Evolutionary conservation across 2,113 vertebrate species (phyloP).

Genomic region (Eulemur macaco): DNA sequence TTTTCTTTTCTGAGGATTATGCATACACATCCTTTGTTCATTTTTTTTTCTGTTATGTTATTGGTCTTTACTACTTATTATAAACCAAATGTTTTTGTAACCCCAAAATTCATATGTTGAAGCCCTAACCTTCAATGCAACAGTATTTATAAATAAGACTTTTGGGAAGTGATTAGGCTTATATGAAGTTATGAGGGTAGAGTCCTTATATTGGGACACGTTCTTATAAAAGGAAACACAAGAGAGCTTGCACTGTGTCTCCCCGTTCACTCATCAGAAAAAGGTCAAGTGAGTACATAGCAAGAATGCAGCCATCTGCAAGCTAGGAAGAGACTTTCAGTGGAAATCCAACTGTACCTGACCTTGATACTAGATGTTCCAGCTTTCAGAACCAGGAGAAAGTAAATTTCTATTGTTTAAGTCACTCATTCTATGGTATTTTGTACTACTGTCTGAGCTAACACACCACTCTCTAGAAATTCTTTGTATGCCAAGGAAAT

Average conservation of each 20-base stretch:
- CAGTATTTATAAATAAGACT: not conserved
- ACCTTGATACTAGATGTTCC: not conserved
- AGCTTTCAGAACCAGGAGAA: not conserved
- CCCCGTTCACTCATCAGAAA: no score
- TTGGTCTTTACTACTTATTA: not conserved
- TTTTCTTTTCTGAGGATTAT: not conserved
- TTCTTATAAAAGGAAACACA: not conserved
- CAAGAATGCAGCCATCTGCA: not conserved
- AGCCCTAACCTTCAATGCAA: not conserved
- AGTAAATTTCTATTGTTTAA: not conserved
- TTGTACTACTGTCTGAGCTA: not conserved
- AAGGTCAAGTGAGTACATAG: not conserved
- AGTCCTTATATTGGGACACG: not conserved
- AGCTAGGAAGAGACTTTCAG: not conserved
- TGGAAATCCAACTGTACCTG: not conserved
- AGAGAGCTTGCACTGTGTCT: not conserved
- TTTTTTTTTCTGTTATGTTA: not conserved
- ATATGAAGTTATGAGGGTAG: not conserved
- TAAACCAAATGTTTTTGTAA: not conserved
- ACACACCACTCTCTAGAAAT: not conserved
- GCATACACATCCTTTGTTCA: not conserved
- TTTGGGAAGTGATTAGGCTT: not conserved
- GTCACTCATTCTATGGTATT: not conserved
- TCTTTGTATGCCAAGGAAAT: not conserved
- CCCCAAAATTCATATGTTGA: not conserved